These are phyloP conservation scores for Labeo catla DNA, from an alignment of 2,113 vertebrate species.

Conservation along the genomic window DNA sequence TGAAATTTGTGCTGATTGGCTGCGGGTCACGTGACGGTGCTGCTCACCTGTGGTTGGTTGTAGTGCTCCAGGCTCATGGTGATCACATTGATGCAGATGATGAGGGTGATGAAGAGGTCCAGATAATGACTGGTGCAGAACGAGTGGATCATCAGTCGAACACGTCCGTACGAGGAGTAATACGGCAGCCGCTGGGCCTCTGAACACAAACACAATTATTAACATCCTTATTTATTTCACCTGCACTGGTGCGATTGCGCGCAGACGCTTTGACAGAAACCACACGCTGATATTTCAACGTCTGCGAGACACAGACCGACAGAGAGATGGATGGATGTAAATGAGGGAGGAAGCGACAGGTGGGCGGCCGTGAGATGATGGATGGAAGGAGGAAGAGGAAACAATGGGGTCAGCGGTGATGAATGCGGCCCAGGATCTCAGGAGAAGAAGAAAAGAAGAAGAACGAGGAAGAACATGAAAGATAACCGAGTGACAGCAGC, in stretches of 20 bases:
- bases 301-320: background rate
- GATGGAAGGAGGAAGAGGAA: background rate
- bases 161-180: slow-evolving; percentile 88
- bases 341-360: too few relatives aligned
- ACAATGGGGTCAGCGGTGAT: slow-evolving; percentile 16
- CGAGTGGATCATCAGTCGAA: slow-evolving; percentile 91
- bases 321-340: slow-evolving; percentile 20
- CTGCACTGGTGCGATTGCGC: background rate
- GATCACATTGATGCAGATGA: slow-evolving; percentile 98
- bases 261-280: background rate
- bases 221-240: background rate
- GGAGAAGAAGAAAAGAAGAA: slow-evolving; percentile 3
- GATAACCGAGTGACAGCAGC: slow-evolving; percentile 4
- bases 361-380: background rate
- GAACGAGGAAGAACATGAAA: background rate
- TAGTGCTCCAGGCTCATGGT: slow-evolving; percentile 99
- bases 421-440: background rate
- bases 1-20: background rate
- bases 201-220: slow-evolving; percentile 61
- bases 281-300: background rate
- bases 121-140: slow-evolving; percentile 98
- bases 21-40: background rate
- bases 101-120: slow-evolving; percentile 98
- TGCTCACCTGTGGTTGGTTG: slow-evolving; percentile 91
- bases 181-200: slow-evolving; percentile 96